Evolutionary conservation across 2,797 vertebrate species (phyloP), one percentile per base, ranked within the genome.

Genomic region (Pelodytes ibericus): DNA sequence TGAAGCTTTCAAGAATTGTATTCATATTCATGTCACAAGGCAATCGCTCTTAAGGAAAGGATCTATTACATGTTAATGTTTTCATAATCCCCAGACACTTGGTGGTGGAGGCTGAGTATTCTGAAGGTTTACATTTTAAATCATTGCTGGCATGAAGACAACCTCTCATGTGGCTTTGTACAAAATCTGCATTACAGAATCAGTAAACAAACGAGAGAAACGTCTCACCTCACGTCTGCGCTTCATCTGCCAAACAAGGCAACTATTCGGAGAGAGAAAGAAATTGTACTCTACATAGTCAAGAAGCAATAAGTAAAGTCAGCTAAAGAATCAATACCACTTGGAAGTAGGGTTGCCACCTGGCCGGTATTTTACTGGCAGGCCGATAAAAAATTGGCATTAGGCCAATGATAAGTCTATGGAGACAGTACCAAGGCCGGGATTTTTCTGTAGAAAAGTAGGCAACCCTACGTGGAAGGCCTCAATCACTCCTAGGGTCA

Each of bases 51-150:
- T 69, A 79, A 78, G 76, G 57, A 73, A 62, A 51, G 64, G 63
- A 62, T 79, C 63, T 51, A 59, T 79, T 73, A 79, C 76, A 68
- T 79, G 76, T 62, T 79, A 79, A 79, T 73, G 64, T 79, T 79
- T 79, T 68, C 59, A 72, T 56, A 79, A 79, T 79, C 63, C 71
- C 63, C 60, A 79, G 60, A 71, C 56, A 73, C 31, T 67, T 61
- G 75, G 61, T 79, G 76, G 58, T 49, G n/a, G n/a, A 53, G 63
- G 31, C 56, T 68, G 57, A 61, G 63, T 72, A 73, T 73, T 68
- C 76, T 31, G 20, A 39, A 73, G 64, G 70, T 69, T 79, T 73
- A 67, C 67, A 79, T 73, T 68, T 67, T 47, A 74, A 74, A 67
- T 67, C 63, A 73, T 79, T 68, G 25, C 56, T 62, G 56, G 70